These are phyloP conservation scores for Drosophila novamexicana DNA, from an alignment of 1,140 invertebrate species.

Conservation along the genomic window DNA sequence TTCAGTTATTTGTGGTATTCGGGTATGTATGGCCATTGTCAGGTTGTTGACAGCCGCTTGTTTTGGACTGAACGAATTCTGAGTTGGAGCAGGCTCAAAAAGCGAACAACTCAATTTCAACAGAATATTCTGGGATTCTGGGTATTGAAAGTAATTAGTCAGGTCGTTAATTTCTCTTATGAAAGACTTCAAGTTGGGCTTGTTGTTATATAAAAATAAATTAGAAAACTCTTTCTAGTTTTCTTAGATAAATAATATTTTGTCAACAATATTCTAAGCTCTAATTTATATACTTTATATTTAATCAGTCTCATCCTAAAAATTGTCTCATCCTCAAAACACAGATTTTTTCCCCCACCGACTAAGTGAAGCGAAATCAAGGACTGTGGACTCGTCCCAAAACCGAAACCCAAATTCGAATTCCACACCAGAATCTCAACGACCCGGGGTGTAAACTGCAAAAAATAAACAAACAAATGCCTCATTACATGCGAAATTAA, in stretches of 20 bases:
- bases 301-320: not conserved
- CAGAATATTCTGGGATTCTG: not conserved
- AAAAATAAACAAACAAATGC: conserved; percentile 82
- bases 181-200: no score
- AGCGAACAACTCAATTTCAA: conserved; percentile 1
- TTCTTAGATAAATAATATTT: no score
- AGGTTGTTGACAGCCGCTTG: conserved; percentile 27
- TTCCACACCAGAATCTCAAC: conserved; percentile 26
- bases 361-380: conserved; percentile 22
- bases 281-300: no score
- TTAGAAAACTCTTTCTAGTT: no score
- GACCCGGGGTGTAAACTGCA: conserved; percentile 44
- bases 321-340: not conserved
- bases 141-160: conserved; percentile 1
- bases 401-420: conserved; percentile 22
- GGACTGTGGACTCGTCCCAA: conserved; percentile 1
- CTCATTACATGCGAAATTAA: conserved; percentile 84
- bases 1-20: conserved; percentile 1
- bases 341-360: not conserved
- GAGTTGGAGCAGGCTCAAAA: conserved; percentile 1
- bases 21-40: conserved; percentile 7
- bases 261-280: no score
- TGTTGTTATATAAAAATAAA: not conserved
- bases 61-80: conserved; percentile 9
- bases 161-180: no score